Percentiles rank a stretch among this genome's conserved stretches.
Conservation (phyloP, 2,113 vertebrate species). For the Girardinichthys multiradiatus region DNA sequence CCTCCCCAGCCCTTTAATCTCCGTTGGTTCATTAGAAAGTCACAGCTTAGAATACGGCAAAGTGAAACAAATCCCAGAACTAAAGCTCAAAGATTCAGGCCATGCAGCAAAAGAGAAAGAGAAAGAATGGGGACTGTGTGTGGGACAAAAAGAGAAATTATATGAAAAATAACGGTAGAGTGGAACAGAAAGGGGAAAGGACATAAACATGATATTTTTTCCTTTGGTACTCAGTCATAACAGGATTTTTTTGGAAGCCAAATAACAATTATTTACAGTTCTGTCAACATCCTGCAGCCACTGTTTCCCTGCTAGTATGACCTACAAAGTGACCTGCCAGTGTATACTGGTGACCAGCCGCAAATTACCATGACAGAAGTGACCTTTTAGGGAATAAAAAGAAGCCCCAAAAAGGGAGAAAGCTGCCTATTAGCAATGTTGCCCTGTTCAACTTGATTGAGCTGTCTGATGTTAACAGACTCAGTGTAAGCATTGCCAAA, state of each 20-base stretch:
- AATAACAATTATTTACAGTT: constrained; percentile 16
- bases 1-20: constrained; percentile 34
- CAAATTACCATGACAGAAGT: constrained; percentile 12
- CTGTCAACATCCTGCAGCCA: constrained; percentile 19
- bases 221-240: neutral
- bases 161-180: neutral
- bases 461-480: neutral
- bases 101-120: neutral
- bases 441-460: constrained; percentile 7
- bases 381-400: neutral
- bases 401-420: neutral
- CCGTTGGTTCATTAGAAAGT: constrained; percentile 34
- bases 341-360: constrained; percentile 10
- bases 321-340: constrained; percentile 14
- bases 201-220: neutral
- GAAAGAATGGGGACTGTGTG: neutral
- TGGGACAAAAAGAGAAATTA: neutral
- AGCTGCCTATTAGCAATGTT: neutral
- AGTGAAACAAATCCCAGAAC: constrained; percentile 29
- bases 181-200: neutral
- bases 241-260: constrained; percentile 17
- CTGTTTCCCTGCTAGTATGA: neutral
- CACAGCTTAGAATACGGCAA: constrained; percentile 29
- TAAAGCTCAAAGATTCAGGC: constrained; percentile 7
- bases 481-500: neutral